phyloP scores from a whole-genome alignment of 2,888 invertebrate genomes.

The Gastracanthus pulcherrimus region DNA sequence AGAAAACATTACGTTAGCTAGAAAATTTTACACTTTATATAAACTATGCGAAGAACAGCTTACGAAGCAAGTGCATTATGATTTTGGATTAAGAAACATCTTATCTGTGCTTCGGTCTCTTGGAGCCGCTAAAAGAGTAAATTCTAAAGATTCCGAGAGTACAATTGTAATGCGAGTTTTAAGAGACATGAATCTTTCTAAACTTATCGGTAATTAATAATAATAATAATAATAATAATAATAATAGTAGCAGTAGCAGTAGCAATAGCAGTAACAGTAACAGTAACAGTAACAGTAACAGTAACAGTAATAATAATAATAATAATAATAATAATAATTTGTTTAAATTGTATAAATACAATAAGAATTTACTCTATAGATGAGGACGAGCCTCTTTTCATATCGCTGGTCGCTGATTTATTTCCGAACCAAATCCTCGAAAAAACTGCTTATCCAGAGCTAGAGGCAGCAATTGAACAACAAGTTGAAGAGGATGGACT shows the following conservation, averaged over 20 bases:
- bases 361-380: slow-evolving; percentile 79
- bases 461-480: slow-evolving; percentile 91
- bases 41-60: slow-evolving; percentile 98
- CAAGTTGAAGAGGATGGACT: slow-evolving; percentile 90
- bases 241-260: too few species aligned
- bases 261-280: not conserved
- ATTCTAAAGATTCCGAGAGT: slow-evolving; percentile 94
- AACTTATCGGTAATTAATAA: slow-evolving; percentile 84
- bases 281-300: not conserved
- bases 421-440: slow-evolving; percentile 97
- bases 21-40: slow-evolving; percentile 97
- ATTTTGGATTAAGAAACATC: slow-evolving; percentile 97
- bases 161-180: slow-evolving; percentile 98
- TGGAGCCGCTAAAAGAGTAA: slow-evolving; percentile 94
- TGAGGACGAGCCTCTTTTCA: slow-evolving; percentile 98
- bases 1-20: slow-evolving; percentile 95
- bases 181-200: slow-evolving; percentile 98
- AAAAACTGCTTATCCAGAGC: slow-evolving; percentile 91
- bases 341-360: not conserved
- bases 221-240: not conserved
- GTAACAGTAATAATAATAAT: slow-evolving; percentile 1
- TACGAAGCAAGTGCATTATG: slow-evolving; percentile 98
- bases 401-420: slow-evolving; percentile 95
- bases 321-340: not conserved
- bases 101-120: slow-evolving; percentile 95